A percentile compares a stretch with the other conserved stretches of the same genome.
These are phyloP conservation scores for Centropus unirufus DNA, from an alignment of 2,113 vertebrate genomes.

Conservation along the genomic window DNA sequence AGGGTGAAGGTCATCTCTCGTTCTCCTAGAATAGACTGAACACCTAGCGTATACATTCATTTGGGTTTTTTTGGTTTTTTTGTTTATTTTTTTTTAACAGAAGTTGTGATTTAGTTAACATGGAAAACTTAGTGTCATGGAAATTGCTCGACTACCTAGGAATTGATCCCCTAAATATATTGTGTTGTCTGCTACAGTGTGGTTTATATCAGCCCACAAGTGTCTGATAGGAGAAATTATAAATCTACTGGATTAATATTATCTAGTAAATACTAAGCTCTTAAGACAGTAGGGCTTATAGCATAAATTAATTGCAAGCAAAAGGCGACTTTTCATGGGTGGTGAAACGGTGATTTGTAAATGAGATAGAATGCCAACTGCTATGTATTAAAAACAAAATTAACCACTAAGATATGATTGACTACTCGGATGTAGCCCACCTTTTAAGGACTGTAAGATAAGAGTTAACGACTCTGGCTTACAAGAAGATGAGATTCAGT, in stretches of 20 bases:
- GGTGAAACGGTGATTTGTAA: no score
- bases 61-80: no score
- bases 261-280: background rate
- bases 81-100: slow-evolving; percentile 31
- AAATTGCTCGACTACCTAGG: background rate
- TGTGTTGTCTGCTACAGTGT: background rate
- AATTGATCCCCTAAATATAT: background rate
- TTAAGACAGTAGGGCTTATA: background rate
- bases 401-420: no score
- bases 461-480: no score
- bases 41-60: slow-evolving; percentile 38
- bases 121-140: background rate
- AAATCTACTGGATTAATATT: background rate
- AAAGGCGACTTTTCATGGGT: background rate
- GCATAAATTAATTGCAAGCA: background rate
- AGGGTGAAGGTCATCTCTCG: slow-evolving; percentile 76
- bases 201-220: background rate
- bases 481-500: no score
- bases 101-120: slow-evolving; percentile 57
- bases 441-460: no score
- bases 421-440: no score
- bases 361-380: no score
- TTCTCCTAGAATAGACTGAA: slow-evolving; percentile 78
- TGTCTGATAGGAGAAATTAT: background rate
- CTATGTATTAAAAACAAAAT: no score